Evolutionary conservation across 2,113 vertebrate species (phyloP), one percentile per base, ranked within the genome.

Genomic region (Addax nasomaculatus): DNA sequence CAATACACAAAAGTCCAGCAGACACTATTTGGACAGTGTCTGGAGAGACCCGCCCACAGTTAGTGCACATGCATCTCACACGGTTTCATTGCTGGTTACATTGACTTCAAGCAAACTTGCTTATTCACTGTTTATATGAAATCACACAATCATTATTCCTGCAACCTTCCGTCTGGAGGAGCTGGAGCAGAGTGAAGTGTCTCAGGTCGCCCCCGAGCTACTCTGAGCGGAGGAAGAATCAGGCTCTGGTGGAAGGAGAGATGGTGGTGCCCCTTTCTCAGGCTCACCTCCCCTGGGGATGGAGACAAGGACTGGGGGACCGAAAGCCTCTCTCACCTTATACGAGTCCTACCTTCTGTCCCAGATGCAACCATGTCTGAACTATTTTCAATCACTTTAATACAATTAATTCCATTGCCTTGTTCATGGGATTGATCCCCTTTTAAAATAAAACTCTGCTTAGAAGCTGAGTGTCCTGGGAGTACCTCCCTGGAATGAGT

Each of bases 1-100:
- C 96, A 94, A 90, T 96, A 94, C 36, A 97, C 83, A 95, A 97
- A 97, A 95, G 96, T 94, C 94, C 88, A 95, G 78, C 62, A 94
- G 85, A 91, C 96, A 94, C 89, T 97, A 73, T 93, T 73, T 88
- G 89, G 49, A 93, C 76, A 90, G 60, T 79, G 85, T 97, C 85
- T 96, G 49, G 49, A 96, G 78, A 73, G 89, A 94, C 84, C 91
- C 51, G 0, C 96, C 94, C 89, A 95, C 96, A 96, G 93, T 93
- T 91, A 97, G 94, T 64, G n/a, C 43, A 70, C 60, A 89, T 16
- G 29, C 43, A 86, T 92, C 57, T 96, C 73, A n/a, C 43, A 45
- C 81, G 86, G 93, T 90, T 96, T 92, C 85, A 85, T 51, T 76
- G 47, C 53, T 90, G 36, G 79, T 85, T 92, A 96, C 64, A 93